Base-by-base conservation (phyloP, 2,113 vertebrate genomes). In the Monopterus albus region DNA sequence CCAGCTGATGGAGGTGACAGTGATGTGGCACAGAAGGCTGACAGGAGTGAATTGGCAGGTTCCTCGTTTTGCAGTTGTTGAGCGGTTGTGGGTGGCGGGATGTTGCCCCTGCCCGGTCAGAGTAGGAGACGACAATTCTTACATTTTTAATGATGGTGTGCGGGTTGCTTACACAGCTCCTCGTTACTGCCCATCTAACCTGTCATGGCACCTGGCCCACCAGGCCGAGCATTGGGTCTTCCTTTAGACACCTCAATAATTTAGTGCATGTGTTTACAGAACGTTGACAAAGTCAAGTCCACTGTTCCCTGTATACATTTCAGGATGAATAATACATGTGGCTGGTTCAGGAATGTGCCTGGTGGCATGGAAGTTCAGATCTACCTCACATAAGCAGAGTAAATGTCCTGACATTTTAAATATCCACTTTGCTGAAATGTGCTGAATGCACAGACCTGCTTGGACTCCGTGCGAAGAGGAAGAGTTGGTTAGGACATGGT, bases 321-420 rank as follows among this genome's bases (percentile, higher is more conserved):
- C 60, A 1, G 70, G 51, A 89, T 91, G 88, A 92, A 92, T 92
- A 89, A 92, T 89, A 84, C 88, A 91, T 91, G 87, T 18, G 75
- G 72, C 73, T 71, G 29, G 69, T 74, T 75, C 56, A 60, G 74
- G 81, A 81, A 74, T 88, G 85, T 75, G 85, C 85, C 86, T 71
- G 36, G 82, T 80, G 57, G 79, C 80, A 81, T 75, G 72, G 87
- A 85, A 57, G 82, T 88, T 85, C 82, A 86, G 75, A 82, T 88
- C 78, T 63, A 82, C 85, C 83, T 61, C 88, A 88, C 84, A 88
- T 78, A 88, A 78, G 87, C 87, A 88, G 78, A 89, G 89, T 88
- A 88, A 90, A 90, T 91, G 88, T 88, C 88, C 90, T 90, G 90
- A 91, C 89, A 89, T 91, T 91, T 91, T 85, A 89, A 89, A 91